Evolutionary conservation across 2,113 vertebrate genomes (phyloP).

Genomic region (chimpanzee (Pan troglodytes)): NHGRI_mPanTro3-v2.1_pri NC_072408.2:107712501-107713000

Average conservation of each 20-base stretch:
- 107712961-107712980: neutral
- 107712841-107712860: neutral
- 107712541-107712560: neutral
- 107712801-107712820: neutral
- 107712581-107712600: neutral
- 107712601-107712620: neutral
- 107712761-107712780: neutral
- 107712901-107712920: neutral
- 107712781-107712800: neutral
- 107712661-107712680: neutral
- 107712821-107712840: neutral
- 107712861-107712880: neutral
- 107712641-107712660: neutral
- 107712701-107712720: neutral
- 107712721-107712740: neutral
- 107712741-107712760: neutral
- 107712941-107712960: neutral
- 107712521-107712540: neutral
- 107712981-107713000: slow-evolving; percentile 21
- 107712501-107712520: neutral
- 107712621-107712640: neutral
- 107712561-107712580: neutral
- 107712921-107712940: neutral
- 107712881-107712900: neutral
- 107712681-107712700: neutral